Evolutionary conservation across 2,888 invertebrate genomes (phyloP).

Genomic region (Eupithecia exiguata): DNA sequence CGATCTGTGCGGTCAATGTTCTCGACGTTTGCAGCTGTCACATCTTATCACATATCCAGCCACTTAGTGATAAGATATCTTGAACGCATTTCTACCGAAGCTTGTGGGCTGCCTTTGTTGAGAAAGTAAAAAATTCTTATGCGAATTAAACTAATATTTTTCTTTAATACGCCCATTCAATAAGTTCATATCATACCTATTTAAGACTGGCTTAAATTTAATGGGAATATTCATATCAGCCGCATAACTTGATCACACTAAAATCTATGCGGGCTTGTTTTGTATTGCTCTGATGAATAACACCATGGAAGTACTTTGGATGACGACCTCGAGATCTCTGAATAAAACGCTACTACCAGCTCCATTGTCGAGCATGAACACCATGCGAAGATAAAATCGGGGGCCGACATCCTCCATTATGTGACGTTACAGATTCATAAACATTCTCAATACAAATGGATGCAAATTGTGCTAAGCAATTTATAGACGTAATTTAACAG

Average conservation of each 20-base stretch:
- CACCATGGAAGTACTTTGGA: slow-evolving; percentile 16
- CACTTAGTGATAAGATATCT: slow-evolving; percentile 17
- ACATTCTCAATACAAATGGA: slow-evolving; percentile 37
- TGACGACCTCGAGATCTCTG: slow-evolving; percentile 52
- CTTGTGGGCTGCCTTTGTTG: neutral
- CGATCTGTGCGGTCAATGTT: slow-evolving; percentile 18
- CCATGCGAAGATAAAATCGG: slow-evolving; percentile 56
- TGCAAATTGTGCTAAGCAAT: slow-evolving; percentile 39
- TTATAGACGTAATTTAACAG: slow-evolving; percentile 14
- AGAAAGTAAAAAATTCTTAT: neutral
- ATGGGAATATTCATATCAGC: slow-evolving; percentile 26
- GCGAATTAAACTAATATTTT: neutral
- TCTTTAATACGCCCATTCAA: neutral
- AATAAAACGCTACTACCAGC: slow-evolving; percentile 49
- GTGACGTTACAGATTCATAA: slow-evolving; percentile 44
- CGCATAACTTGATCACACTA: slow-evolving; percentile 32
- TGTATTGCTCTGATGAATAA: slow-evolving; percentile 8
- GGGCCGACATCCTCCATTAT: slow-evolving; percentile 47
- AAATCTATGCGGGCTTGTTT: slow-evolving; percentile 34
- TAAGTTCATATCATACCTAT: neutral
- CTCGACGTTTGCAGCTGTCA: slow-evolving; percentile 20
- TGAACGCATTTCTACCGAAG: slow-evolving; percentile 4
- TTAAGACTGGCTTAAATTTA: neutral
- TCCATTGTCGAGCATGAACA: slow-evolving; percentile 54
- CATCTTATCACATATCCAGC: slow-evolving; percentile 21